Evolutionary conservation across 2,113 vertebrate genomes (phyloP).

Genomic region (Erythrocebus patas): DNA sequence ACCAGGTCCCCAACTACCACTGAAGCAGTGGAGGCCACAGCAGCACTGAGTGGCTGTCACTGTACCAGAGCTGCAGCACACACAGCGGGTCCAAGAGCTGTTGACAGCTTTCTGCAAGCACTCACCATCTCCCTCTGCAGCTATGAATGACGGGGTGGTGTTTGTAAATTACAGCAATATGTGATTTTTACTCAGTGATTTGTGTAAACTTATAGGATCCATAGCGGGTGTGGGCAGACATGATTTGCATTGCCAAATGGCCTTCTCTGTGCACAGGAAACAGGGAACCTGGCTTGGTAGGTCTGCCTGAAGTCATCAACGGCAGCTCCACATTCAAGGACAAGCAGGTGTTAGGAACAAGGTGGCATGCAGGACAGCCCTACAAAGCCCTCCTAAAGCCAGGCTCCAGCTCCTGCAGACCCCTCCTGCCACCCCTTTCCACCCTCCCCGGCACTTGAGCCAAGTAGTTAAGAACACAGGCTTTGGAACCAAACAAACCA

Average conservation of each 20-base stretch:
- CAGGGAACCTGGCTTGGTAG: neutral
- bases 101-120: neutral
- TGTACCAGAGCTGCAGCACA: neutral
- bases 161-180: neutral
- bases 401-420: neutral
- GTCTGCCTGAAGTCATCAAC: neutral
- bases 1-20: neutral
- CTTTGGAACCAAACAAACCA: neutral
- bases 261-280: neutral
- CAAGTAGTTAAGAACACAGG: neutral
- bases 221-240: neutral
- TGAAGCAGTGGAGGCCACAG: rapidly evolving
- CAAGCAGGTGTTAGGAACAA: neutral
- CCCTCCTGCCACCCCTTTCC: neutral
- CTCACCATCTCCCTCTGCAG: neutral
- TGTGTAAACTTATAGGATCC: neutral
- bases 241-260: neutral
- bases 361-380: neutral
- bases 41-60: neutral
- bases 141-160: neutral
- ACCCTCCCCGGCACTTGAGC: neutral
- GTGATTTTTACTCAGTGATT: constrained; percentile 5
- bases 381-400: neutral
- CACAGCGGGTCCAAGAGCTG: neutral
- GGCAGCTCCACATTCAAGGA: neutral